Evolutionary conservation across 2,113 vertebrate genomes (phyloP), one percentile per base, ranked within the genome.

Genomic region (Amblyornis subalaris): DNA sequence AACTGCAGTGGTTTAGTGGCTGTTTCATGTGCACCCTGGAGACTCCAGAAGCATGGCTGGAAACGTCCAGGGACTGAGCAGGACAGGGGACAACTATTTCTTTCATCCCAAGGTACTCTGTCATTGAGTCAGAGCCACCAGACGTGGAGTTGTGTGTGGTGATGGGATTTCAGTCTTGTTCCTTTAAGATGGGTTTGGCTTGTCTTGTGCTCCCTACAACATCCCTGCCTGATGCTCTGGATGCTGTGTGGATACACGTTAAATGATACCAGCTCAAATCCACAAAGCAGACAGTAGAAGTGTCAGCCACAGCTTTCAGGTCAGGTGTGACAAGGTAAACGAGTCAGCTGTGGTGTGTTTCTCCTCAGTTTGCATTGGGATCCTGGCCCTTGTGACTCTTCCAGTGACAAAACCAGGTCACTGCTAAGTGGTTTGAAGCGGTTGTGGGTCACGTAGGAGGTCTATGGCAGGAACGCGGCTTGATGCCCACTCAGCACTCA

Each of bases 341-440:
- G 40, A 51, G 21, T 73, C 35, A 67, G 44, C 15, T 16, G 54
- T 57, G 24, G 14, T 35, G 13, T 45, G 14, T 35, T 7, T 79
- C 23, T 73, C 19, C 70, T 82, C n/a, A 36, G 5, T 26, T 45
- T 55, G 67, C 3, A 0, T 6, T 31, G 29, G 10, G 22, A 54
- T 82, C 2, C 0, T 3, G 18, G 22, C 36, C 69, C 31, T 33
- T 65, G 33, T 74, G 78, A 51, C 24, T 67, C 53, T 77, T 73
- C 38, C 31, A 78, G n/a, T 26, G 80, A 60, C 60, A 86, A 84
- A 75, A 47, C 12, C 24, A n/a, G 69, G 88, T 92, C 72, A 60
- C 16, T 77, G 44, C n/a, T 94, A 91, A 95, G 78, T 80, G 61
- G 51, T 86, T 88, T 91, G 70, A 80, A 80, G 85, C 64, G 73